Percentiles rank a stretch among this genome's conserved stretches.
phyloP scores from a whole-genome alignment of 2,113 vertebrate genomes.

The Syrrhaptes paradoxus region DNA sequence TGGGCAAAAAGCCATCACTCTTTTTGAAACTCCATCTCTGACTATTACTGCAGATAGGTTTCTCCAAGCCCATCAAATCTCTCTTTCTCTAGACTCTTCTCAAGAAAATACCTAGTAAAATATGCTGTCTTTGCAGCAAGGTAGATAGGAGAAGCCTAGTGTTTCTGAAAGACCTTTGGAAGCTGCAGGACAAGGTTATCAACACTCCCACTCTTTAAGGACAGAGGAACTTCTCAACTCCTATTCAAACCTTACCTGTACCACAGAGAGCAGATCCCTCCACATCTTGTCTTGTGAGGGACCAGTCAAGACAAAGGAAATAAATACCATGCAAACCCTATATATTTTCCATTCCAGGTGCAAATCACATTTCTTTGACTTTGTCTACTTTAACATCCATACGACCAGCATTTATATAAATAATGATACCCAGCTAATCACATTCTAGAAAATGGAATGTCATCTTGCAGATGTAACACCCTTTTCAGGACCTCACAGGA shows the following conservation, averaged over 20 bases:
- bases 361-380: background rate
- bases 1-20: constrained; percentile 45
- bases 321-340: background rate
- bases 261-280: background rate
- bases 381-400: background rate
- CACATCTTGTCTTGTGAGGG: background rate
- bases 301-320: background rate
- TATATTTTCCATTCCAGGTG: background rate
- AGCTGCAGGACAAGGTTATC: background rate
- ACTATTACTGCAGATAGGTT: background rate
- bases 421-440: background rate
- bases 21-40: constrained; percentile 5
- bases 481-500: background rate
- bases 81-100: background rate
- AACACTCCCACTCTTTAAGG: background rate
- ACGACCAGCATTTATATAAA: background rate
- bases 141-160: background rate
- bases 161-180: background rate
- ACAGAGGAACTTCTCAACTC: background rate
- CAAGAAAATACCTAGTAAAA: background rate
- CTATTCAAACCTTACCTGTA: background rate
- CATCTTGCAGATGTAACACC: background rate
- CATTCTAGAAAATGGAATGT: background rate
- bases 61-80: background rate
- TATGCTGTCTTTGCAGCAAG: background rate